These are phyloP conservation scores for Tetanocera ferruginea DNA, from an alignment of 2,888 invertebrate species.

Conservation along the genomic window DNA sequence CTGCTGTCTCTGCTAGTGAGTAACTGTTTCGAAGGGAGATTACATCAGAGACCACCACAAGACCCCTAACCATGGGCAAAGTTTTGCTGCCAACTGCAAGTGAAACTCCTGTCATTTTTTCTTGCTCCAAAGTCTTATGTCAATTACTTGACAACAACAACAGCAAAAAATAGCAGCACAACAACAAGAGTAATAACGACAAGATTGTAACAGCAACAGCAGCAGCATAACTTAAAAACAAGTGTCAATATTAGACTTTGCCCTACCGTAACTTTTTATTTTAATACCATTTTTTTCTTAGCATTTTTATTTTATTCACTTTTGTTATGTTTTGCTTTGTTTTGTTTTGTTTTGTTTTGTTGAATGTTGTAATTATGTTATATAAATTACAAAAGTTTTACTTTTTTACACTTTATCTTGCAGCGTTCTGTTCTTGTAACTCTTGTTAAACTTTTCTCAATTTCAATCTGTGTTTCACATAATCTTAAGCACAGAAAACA, in stretches of 20 bases:
- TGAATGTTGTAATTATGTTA: constrained; percentile 62
- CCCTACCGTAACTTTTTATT: background rate
- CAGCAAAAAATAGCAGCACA: constrained; percentile 6
- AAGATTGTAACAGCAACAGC: no score
- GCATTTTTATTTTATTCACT: constrained; percentile 20
- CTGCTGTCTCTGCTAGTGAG: constrained; percentile 1
- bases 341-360: constrained; percentile 42
- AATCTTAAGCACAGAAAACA: constrained; percentile 54
- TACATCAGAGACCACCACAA: background rate
- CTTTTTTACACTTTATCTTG: constrained; percentile 47
- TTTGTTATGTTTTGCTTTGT: constrained; percentile 36
- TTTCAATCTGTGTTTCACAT: constrained; percentile 60
- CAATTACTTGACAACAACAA: constrained; percentile 28
- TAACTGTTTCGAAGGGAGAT: no score
- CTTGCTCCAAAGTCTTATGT: constrained; percentile 12
- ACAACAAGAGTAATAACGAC: background rate
- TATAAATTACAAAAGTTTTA: constrained; percentile 65
- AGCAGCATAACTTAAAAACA: constrained; percentile 38
- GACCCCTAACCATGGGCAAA: background rate
- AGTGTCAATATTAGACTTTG: constrained; percentile 55
- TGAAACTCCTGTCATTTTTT: constrained; percentile 27
- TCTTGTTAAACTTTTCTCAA: constrained; percentile 44
- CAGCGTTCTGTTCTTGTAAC: constrained; percentile 46
- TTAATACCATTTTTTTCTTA: constrained; percentile 27
- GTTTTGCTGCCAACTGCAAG: constrained; percentile 14